phyloP scores from a whole-genome alignment of 2,113 vertebrate genomes.

The Erinaceus europaeus region DNA sequence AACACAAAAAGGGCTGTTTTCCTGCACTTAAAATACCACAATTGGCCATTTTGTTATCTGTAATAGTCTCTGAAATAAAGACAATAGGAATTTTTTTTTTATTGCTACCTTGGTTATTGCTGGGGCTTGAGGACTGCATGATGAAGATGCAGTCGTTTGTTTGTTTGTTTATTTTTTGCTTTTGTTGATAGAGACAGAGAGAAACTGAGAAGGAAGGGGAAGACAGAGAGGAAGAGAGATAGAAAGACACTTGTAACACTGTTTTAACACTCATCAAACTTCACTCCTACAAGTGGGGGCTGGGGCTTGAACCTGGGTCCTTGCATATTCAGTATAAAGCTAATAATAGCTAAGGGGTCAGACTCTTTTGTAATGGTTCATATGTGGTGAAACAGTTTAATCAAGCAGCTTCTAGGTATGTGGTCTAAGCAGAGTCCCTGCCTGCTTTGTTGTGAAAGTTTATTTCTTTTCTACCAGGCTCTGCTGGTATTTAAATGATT shows the following conservation, averaged over 20 bases:
- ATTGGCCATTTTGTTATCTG: neutral
- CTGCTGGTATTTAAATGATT: neutral
- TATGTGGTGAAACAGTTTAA: neutral
- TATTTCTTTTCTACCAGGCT: neutral
- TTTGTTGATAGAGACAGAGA: too few species aligned
- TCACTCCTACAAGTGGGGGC: too few species aligned
- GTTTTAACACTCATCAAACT: too few species aligned
- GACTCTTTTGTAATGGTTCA: neutral
- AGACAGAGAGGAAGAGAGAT: too few species aligned
- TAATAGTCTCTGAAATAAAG: slow-evolving; percentile 15
- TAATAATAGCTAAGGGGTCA: neutral
- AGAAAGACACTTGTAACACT: too few species aligned
- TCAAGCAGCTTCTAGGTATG: neutral
- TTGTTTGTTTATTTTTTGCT: too few species aligned
- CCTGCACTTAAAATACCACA: neutral
- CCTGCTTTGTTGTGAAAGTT: neutral
- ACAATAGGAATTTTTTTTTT: too few species aligned
- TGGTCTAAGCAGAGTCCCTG: neutral
- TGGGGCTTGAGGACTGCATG: too few species aligned
- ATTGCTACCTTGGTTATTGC: too few species aligned
- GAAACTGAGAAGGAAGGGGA: too few species aligned
- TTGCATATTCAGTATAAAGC: neutral
- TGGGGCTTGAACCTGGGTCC: too few species aligned
- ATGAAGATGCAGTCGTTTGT: too few species aligned
- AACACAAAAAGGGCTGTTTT: slow-evolving; percentile 23